Conservation (phyloP, 2,797 vertebrate genomes). For the Oreochromis mossambicus region DNA sequence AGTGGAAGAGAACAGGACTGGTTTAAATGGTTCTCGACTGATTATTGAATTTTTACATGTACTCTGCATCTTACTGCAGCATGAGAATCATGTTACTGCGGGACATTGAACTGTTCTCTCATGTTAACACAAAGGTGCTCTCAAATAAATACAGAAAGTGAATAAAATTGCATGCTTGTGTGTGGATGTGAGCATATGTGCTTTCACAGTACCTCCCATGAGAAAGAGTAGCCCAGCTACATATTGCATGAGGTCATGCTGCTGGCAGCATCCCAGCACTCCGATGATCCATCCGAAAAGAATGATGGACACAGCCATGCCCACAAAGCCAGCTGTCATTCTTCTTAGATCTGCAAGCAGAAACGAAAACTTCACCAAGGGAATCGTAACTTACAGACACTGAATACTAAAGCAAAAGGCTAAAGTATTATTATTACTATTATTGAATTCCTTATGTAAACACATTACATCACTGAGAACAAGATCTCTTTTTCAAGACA, state of each 20-base stretch:
- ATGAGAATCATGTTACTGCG: constrained; percentile 21
- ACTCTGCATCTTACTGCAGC: not conserved
- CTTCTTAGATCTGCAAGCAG: constrained; percentile 83
- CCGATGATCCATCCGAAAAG: constrained; percentile 94
- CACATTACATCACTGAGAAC: not conserved
- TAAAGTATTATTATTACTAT: not conserved
- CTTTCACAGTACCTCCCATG: constrained; percentile 88
- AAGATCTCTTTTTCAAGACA: not conserved
- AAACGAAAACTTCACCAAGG: not conserved
- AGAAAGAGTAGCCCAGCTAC: constrained; percentile 95
- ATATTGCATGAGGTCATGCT: constrained; percentile 96
- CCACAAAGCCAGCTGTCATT: constrained; percentile 94
- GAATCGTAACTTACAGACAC: not conserved
- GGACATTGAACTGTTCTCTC: constrained; percentile 8
- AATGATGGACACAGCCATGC: constrained; percentile 95
- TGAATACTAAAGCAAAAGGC: not conserved
- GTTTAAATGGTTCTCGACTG: constrained; percentile 4
- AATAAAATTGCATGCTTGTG: constrained; percentile 26
- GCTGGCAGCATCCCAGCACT: constrained; percentile 91
- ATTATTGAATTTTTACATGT: constrained; percentile 11
- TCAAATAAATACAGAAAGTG: constrained; percentile 21
- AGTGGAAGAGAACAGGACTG: constrained; percentile 22
- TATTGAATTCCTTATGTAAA: not conserved
- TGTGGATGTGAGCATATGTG: constrained; percentile 21
- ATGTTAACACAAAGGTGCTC: not conserved